Percentiles rank a stretch among this genome's conserved stretches.
phyloP scores from a whole-genome alignment of 37 sponge, comb jelly and placozoan species.

The Halisarca cf. caerulea region DNA sequence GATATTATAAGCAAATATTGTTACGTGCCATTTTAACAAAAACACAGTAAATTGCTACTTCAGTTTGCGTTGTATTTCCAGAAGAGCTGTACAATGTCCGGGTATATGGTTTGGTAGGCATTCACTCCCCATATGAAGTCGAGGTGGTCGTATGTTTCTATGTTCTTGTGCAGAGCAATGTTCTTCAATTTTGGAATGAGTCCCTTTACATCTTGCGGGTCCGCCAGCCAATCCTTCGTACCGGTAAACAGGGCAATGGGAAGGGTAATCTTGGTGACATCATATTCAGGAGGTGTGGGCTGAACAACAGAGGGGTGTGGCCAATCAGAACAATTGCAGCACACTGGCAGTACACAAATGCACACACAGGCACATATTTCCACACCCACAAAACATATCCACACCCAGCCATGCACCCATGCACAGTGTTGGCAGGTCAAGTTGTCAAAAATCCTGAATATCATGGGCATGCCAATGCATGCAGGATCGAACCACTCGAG shows the following conservation, averaged over 20 bases:
- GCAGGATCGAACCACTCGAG: no score
- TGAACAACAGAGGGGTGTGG: background rate
- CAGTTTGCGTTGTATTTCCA: slow-evolving; percentile 4
- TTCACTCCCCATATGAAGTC: slow-evolving; percentile 72
- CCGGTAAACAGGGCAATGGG: slow-evolving; percentile 57
- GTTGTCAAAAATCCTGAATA: no score
- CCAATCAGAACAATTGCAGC: no score
- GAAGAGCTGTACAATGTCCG: slow-evolving; percentile 23
- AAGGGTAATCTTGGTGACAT: slow-evolving; percentile 27
- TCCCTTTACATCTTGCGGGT: slow-evolving; percentile 67
- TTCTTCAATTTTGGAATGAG: slow-evolving; percentile 39
- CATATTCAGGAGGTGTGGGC: slow-evolving; percentile 24
- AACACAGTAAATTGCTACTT: no score
- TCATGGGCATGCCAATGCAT: no score
- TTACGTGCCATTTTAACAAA: no score
- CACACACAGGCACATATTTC: no score
- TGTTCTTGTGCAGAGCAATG: slow-evolving; percentile 18
- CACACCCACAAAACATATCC: no score
- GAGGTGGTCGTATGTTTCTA: slow-evolving; percentile 48
- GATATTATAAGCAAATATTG: no score
- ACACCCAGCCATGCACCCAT: no score
- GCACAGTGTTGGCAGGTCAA: no score
- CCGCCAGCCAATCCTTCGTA: slow-evolving; percentile 74
- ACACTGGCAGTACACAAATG: no score
- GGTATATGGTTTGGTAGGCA: slow-evolving; percentile 35